Conservation (phyloP, 2,113 vertebrate genomes). For the Microtus oregoni region DNA sequence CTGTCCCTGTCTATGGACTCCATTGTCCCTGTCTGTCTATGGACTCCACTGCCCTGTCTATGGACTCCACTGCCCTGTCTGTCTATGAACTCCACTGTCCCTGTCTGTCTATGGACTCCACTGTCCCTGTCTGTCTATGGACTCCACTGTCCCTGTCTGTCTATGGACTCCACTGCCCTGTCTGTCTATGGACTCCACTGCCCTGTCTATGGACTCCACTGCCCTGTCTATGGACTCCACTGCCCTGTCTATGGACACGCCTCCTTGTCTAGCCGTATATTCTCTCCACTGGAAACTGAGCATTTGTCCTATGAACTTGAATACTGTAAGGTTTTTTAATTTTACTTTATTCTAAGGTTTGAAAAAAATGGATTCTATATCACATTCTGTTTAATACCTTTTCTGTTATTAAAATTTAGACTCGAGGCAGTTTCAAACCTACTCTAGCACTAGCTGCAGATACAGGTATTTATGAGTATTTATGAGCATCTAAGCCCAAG, state of each 20-base stretch:
- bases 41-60: too few species aligned
- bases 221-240: not conserved
- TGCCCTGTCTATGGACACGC: not conserved
- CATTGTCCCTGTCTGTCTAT: too few species aligned
- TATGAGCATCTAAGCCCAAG: not conserved
- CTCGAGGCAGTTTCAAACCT: not conserved
- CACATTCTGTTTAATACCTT: not conserved
- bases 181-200: too few species aligned
- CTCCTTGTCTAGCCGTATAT: too few species aligned
- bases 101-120: too few species aligned
- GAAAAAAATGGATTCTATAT: not conserved
- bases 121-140: too few species aligned
- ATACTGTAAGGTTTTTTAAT: not conserved
- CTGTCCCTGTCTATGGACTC: too few species aligned
- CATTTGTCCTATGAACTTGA: not conserved
- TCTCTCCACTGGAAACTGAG: not conserved
- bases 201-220: not conserved
- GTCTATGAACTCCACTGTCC: not conserved
- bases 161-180: not conserved
- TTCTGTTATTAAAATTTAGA: not conserved
- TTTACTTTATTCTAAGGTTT: slow-evolving; percentile 45
- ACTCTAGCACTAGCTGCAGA: not conserved
- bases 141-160: too few species aligned
- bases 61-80: too few species aligned
- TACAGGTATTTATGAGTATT: too few species aligned